Evolutionary conservation across 2,888 invertebrate species (phyloP).

Genomic region (Acrobasis consociella): DNA sequence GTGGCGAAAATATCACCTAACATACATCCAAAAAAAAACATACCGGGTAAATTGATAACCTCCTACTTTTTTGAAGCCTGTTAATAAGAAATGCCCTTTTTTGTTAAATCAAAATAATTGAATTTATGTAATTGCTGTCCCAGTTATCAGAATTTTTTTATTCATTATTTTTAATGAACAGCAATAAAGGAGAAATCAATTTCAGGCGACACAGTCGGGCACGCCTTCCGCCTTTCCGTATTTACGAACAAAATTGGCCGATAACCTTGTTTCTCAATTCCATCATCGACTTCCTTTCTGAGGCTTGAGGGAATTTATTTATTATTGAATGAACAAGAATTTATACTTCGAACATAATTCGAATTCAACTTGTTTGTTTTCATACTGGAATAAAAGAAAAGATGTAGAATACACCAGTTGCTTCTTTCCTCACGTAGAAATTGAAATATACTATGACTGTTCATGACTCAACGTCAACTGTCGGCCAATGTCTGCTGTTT

Average conservation of each 20-base stretch:
- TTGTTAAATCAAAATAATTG: background rate
- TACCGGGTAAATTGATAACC: too few species aligned
- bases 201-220: background rate
- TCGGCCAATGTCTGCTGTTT: too few species aligned
- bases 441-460: too few species aligned
- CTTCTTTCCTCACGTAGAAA: too few species aligned
- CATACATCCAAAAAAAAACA: too few species aligned
- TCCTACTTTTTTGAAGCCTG: too few species aligned
- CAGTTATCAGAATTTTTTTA: background rate
- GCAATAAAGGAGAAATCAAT: background rate
- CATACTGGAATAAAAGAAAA: too few species aligned
- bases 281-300: background rate
- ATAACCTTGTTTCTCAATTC: conserved; percentile 9
- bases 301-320: background rate
- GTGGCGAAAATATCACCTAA: too few species aligned
- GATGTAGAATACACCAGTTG: too few species aligned
- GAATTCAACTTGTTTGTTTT: too few species aligned
- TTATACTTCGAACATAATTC: background rate
- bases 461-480: too few species aligned
- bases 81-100: too few species aligned
- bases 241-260: conserved; percentile 7
- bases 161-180: background rate
- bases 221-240: background rate
- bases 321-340: background rate
- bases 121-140: background rate